Percentiles rank a stretch among this genome's conserved stretches.
These are phyloP conservation scores for Distichodus sexfasciatus DNA, from an alignment of 2,797 vertebrate species.

Conservation along the genomic window DNA sequence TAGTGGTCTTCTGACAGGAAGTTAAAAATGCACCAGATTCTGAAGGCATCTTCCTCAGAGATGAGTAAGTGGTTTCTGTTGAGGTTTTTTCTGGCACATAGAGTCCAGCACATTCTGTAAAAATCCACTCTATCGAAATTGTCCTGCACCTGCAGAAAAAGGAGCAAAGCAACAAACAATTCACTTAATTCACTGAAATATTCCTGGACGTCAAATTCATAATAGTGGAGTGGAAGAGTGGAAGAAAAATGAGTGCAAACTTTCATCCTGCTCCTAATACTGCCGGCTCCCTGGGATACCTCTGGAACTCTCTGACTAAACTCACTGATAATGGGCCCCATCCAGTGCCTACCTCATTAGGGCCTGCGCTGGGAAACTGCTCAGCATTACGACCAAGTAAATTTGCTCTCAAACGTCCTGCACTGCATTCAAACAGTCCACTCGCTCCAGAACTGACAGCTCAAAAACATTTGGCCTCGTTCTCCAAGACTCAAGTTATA, in stretches of 20 bases:
- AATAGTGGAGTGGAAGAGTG: conserved; percentile 47
- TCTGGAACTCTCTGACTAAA: conserved; percentile 48
- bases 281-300: conserved; percentile 63
- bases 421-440: background rate
- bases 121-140: conserved; percentile 93
- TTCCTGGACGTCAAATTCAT: conserved; percentile 32
- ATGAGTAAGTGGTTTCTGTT: conserved; percentile 79
- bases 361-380: conserved; percentile 28
- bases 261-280: conserved; percentile 54
- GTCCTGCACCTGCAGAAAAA: conserved; percentile 78
- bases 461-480: conserved; percentile 2
- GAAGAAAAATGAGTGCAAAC: conserved; percentile 41
- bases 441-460: background rate
- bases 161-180: background rate
- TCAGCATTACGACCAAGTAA: conserved; percentile 23
- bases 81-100: conserved; percentile 91
- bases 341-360: conserved; percentile 25
- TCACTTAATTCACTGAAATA: background rate
- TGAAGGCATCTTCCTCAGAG: conserved; percentile 89
- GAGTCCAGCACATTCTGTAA: conserved; percentile 96
- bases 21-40: conserved; percentile 98
- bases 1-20: conserved; percentile 95
- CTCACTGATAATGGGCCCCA: conserved; percentile 38
- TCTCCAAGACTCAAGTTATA: too few relatives aligned
- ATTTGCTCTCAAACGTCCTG: background rate